Conservation (phyloP, 2,888 invertebrate genomes). For the Siphlonurus alternatus region DNA sequence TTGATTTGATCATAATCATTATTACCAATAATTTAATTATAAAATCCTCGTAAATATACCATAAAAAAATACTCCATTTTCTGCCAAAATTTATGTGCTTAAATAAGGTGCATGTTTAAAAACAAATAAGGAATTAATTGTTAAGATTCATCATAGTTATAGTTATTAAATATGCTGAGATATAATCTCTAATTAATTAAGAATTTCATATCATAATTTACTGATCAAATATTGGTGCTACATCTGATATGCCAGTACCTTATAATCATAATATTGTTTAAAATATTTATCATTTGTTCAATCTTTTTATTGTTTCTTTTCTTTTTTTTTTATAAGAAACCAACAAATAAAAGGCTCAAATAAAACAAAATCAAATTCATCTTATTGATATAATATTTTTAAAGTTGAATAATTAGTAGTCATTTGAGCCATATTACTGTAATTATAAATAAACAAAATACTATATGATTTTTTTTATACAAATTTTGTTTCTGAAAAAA, state of each 20-base stretch:
- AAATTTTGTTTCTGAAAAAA: too few relatives aligned
- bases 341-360: background rate
- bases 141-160: background rate
- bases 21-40: background rate
- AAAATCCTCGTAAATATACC: background rate
- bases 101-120: background rate
- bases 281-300: too few relatives aligned
- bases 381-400: too few relatives aligned
- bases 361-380: background rate
- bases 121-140: background rate
- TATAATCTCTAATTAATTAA: background rate
- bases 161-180: background rate
- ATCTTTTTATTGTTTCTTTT: background rate
- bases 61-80: background rate
- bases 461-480: too few relatives aligned
- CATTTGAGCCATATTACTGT: too few relatives aligned
- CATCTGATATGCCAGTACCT: background rate
- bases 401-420: too few relatives aligned
- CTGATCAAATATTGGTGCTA: constrained; percentile 10
- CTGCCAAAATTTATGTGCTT: too few relatives aligned
- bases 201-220: background rate
- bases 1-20: constrained; percentile 5
- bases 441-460: too few relatives aligned
- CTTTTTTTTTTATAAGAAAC: background rate
- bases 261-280: too few relatives aligned